A percentile compares a stretch with the other conserved stretches of the same genome.
Evolutionary conservation across 2,113 vertebrate species (phyloP).

Genomic region (Panthera uncia): DNA sequence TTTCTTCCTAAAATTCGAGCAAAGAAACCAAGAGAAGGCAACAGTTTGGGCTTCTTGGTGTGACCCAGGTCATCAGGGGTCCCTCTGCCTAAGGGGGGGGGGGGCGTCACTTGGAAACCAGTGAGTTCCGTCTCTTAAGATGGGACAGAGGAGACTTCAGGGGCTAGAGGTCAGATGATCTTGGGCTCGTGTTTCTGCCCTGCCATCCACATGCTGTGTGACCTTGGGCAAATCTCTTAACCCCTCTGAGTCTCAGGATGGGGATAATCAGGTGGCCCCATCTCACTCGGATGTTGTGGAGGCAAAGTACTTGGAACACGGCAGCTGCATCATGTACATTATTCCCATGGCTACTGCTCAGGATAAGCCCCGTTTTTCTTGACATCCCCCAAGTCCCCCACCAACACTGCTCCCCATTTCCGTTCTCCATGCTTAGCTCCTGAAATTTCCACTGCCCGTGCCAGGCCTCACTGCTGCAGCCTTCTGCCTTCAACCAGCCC

Average conservation of each 20-base stretch:
- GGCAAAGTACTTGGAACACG: neutral
- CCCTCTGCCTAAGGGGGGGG: too few relatives aligned
- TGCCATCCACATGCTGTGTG: neutral
- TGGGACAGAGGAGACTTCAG: too few relatives aligned
- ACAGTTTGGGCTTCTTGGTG: accelerated
- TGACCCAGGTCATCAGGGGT: too few relatives aligned
- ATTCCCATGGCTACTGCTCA: neutral
- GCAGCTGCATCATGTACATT: accelerated
- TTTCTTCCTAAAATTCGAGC: neutral
- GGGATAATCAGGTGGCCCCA: too few relatives aligned
- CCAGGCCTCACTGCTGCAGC: neutral
- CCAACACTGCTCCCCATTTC: accelerated
- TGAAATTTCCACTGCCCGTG: neutral
- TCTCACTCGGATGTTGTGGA: too few relatives aligned
- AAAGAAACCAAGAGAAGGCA: neutral
- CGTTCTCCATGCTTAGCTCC: neutral
- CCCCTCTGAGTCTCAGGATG: neutral
- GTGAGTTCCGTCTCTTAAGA: neutral
- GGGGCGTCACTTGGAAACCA: neutral
- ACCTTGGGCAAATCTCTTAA: neutral
- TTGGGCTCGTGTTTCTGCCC: neutral
- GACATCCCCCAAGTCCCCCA: accelerated
- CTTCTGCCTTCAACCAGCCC: neutral
- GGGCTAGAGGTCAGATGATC: neutral
- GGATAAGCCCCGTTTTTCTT: too few relatives aligned